Conservation (phyloP, 2,797 vertebrate species). For the Chaetodon trifasciatus region DNA sequence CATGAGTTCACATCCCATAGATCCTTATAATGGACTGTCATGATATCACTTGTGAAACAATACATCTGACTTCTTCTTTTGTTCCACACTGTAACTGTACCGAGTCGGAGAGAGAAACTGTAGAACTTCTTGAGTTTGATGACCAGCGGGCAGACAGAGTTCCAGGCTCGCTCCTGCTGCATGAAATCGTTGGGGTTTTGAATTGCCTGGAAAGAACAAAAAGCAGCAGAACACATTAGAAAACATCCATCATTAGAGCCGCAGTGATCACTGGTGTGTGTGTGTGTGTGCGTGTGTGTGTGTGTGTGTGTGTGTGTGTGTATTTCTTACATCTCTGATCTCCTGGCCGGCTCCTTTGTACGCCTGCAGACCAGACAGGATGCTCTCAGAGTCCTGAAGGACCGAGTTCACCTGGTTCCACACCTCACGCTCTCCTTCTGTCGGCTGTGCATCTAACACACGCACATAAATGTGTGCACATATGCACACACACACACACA, state of each 20-base stretch:
- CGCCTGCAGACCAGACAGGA: conserved; percentile 94
- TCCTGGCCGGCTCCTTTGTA: conserved; percentile 99
- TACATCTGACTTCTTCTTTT: background rate
- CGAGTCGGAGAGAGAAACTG: conserved; percentile 95
- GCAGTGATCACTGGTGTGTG: too few species aligned
- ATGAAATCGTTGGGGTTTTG: conserved; percentile 95
- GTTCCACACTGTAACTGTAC: conserved; percentile 68
- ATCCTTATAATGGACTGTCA: background rate
- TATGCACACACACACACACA: background rate
- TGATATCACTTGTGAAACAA: background rate
- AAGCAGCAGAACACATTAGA: conserved; percentile 4
- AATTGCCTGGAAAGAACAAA: conserved; percentile 88
- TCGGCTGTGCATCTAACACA: conserved; percentile 94
- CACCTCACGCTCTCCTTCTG: conserved; percentile 94
- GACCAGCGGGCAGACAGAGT: conserved; percentile 95
- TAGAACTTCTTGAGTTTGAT: conserved; percentile 97
- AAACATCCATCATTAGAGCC: background rate
- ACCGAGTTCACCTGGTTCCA: conserved; percentile 99
- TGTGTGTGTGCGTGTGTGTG: background rate
- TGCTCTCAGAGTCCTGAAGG: conserved; percentile 97
- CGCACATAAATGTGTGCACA: background rate
- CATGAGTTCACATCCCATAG: background rate
- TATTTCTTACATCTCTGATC: conserved; percentile 93
- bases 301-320: background rate
- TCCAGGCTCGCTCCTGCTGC: conserved; percentile 97